phyloP scores from a whole-genome alignment of 2,888 invertebrate genomes.

The Auanema freiburgensis region DNA sequence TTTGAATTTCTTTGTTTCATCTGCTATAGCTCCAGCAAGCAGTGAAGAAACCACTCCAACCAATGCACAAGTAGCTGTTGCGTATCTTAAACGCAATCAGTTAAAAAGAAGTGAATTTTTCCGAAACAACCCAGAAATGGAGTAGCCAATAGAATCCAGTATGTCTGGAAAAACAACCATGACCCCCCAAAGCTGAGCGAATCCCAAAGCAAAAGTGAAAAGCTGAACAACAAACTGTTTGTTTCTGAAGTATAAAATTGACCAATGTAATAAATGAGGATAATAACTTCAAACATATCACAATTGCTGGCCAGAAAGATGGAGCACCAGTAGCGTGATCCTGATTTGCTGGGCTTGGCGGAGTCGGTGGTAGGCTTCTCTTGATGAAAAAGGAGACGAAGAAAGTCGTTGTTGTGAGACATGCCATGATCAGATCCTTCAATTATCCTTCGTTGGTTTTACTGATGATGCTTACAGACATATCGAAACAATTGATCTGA shows the following conservation, averaged over 20 bases:
- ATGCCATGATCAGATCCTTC: slow-evolving; percentile 36
- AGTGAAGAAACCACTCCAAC: slow-evolving; percentile 50
- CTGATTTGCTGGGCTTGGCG: slow-evolving; percentile 56
- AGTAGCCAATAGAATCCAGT: slow-evolving; percentile 27
- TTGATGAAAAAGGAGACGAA: slow-evolving; percentile 29
- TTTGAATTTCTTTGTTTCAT: slow-evolving; percentile 56
- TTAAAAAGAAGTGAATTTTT: not conserved
- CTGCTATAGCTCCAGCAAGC: slow-evolving; percentile 48
- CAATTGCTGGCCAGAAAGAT: slow-evolving; percentile 36
- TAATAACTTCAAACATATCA: slow-evolving; percentile 27
- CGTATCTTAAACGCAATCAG: slow-evolving; percentile 10
- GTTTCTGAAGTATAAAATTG: slow-evolving; percentile 19
- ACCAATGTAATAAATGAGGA: not conserved
- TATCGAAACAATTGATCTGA: slow-evolving; percentile 30
- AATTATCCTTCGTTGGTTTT: slow-evolving; percentile 3
- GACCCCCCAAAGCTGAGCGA: slow-evolving; percentile 50
- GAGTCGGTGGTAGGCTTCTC: slow-evolving; percentile 47
- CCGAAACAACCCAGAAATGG: slow-evolving; percentile 27
- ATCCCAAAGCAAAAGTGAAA: slow-evolving; percentile 51
- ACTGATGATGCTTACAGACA: slow-evolving; percentile 18
- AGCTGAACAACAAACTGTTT: slow-evolving; percentile 53
- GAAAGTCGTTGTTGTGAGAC: slow-evolving; percentile 30
- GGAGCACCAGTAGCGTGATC: slow-evolving; percentile 33
- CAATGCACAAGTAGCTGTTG: slow-evolving; percentile 38
- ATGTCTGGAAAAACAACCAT: slow-evolving; percentile 37